Evolutionary conservation across 2,113 vertebrate species (phyloP), one percentile per base, ranked within the genome.

Genomic region (Sinocyclocheilus maitianheensis): DNA sequence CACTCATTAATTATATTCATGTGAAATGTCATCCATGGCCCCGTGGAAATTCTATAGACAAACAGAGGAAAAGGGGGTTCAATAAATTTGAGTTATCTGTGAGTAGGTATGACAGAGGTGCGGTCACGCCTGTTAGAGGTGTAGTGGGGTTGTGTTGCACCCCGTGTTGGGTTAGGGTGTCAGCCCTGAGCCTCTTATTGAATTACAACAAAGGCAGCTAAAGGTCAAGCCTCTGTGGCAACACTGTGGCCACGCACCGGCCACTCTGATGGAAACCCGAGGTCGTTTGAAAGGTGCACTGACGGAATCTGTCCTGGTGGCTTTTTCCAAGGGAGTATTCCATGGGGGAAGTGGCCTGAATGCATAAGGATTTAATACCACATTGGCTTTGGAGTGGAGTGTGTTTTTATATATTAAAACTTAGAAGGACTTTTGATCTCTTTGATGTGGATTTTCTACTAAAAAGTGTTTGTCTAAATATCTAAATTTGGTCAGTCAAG

Each of bases 101-200:
- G 91, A 63, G 83, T 81, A 87, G 93, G 84, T 93, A 94, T 94
- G 93, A 92, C 92, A 34, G 18, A 86, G 86, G 88, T 92, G 86
- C 84, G 82, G 93, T 95, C 93, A 94, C n/a, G 94, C 92, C 92
- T 95, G 88, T 95, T 94, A 95, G 85, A 83, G 82, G 92, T 84
- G 69, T 90, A 90, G 94, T 93, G 92, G 92, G 93, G 84, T 90
- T 93, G 92, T 94, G 93, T 94, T 87, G 85, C 84, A 53, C 72
- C 89, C 92, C 81, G 78, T 81, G 80, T 87, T 26, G 0, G 81
- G 90, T 92, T 94, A 90, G 89, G 1, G 87, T 94, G 92, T 93
- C 91, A 89, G 89, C 86, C 87, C 86, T 87, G 53, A 0, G 92
- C 90, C 88, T 14, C 0, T 91, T 92, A 94, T 94, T 92, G 91